A percentile compares a stretch with the other conserved stretches of the same genome.
Conservation (phyloP, 2,113 vertebrate genomes). For the Pyrgilauda ruficollis region DNA sequence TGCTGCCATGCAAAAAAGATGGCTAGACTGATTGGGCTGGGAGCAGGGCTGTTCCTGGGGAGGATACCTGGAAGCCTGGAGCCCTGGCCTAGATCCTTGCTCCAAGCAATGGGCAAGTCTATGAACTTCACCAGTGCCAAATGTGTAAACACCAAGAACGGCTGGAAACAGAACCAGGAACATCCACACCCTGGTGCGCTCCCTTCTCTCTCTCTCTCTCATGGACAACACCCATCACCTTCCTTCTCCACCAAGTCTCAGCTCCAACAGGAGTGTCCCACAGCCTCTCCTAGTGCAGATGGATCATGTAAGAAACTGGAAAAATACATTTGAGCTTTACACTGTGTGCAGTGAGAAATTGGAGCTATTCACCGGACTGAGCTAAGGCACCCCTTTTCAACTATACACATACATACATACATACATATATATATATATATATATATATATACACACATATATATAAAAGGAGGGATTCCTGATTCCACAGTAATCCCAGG, state of each 20-base stretch:
- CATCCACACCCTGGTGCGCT: rapidly evolving
- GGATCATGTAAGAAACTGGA: not conserved
- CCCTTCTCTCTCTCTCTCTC: not conserved
- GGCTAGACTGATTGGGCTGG: not conserved
- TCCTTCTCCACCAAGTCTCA: not conserved
- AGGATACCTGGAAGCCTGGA: not conserved
- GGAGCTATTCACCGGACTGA: not conserved
- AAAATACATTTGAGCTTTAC: not conserved
- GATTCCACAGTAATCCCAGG: not conserved
- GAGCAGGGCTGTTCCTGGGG: not conserved
- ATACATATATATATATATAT: too few species aligned
- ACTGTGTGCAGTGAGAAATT: not conserved
- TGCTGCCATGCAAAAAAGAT: not conserved
- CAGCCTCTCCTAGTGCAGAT: not conserved
- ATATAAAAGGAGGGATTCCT: not conserved
- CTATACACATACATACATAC: not conserved
- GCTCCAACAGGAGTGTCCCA: not conserved
- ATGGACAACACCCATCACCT: not conserved
- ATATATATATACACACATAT: too few species aligned
- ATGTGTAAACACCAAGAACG: rapidly evolving
- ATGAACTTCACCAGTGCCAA: not conserved
- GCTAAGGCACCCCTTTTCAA: not conserved
- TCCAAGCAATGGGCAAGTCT: not conserved
- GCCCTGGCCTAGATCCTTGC: not conserved
- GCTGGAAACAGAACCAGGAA: not conserved